These are phyloP conservation scores for Hipparchia sbordonii DNA, from an alignment of 2,888 invertebrate species.

Conservation along the genomic window DNA sequence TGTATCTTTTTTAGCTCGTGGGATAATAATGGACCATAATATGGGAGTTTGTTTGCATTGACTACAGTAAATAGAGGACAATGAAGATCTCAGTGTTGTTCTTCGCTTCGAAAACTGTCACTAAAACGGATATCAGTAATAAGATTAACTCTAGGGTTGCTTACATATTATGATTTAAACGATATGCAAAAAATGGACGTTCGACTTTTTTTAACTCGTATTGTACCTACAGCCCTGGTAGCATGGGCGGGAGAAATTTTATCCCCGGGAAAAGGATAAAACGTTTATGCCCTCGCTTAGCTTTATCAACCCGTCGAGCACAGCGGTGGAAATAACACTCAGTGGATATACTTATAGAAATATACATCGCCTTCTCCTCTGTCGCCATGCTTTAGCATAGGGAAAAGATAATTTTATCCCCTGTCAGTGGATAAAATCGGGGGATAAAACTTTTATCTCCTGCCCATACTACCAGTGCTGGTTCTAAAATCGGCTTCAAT, in stretches of 20 bases:
- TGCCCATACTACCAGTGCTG: too few species aligned
- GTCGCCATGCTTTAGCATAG: too few species aligned
- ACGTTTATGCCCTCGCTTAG: too few species aligned
- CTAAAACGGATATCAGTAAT: slow-evolving; percentile 53
- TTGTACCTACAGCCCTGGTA: background rate
- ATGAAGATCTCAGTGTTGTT: slow-evolving; percentile 43
- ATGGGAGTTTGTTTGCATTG: slow-evolving; percentile 55
- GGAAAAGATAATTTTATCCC: too few species aligned
- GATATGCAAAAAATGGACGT: background rate
- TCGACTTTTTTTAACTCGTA: background rate
- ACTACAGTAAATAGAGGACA: slow-evolving; percentile 51
- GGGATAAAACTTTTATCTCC: too few species aligned
- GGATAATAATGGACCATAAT: slow-evolving; percentile 53
- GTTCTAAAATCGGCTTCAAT: background rate
- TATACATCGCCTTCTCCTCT: too few species aligned
- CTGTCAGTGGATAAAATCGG: too few species aligned
- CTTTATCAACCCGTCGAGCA: too few species aligned
- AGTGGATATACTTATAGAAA: too few species aligned
- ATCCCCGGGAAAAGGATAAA: too few species aligned
- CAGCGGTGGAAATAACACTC: too few species aligned
- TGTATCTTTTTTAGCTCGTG: slow-evolving; percentile 55
- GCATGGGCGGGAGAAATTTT: too few species aligned
- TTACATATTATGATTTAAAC: slow-evolving; percentile 11
- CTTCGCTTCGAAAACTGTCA: slow-evolving; percentile 48
- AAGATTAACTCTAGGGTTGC: slow-evolving; percentile 48